Percentiles rank a stretch among this genome's conserved stretches.
These are phyloP conservation scores for Astreopora myriophthalma DNA, from an alignment of 64 coral and sea anemone genomes.

Conservation along the genomic window DNA sequence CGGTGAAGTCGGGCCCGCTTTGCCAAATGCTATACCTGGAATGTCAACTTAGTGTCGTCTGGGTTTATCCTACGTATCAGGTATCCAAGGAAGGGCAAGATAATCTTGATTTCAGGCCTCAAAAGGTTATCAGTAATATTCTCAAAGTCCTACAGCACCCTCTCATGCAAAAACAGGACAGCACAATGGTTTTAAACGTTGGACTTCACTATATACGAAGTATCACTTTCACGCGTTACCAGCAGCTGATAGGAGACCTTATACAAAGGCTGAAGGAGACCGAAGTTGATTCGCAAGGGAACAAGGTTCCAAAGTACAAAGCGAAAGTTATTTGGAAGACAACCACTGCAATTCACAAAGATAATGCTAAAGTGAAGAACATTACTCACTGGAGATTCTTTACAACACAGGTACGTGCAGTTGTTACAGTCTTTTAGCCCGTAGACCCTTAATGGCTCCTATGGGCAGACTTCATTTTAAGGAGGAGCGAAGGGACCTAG, in stretches of 20 bases:
- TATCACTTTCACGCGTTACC: slow-evolving; percentile 71
- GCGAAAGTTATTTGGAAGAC: slow-evolving; percentile 87
- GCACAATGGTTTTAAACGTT: slow-evolving; percentile 61
- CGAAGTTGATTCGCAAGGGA: neutral
- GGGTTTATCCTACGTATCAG: slow-evolving; percentile 1
- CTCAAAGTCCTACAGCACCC: neutral
- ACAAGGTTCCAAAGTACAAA: neutral
- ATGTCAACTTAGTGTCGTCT: slow-evolving; percentile 36
- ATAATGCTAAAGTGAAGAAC: slow-evolving; percentile 8
- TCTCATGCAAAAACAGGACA: slow-evolving; percentile 20
- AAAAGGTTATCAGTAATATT: slow-evolving; percentile 35
- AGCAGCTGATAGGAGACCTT: slow-evolving; percentile 59
- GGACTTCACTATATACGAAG: slow-evolving; percentile 47
- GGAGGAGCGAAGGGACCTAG: too few species aligned
- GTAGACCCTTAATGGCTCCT: too few species aligned
- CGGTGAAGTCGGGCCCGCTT: neutral
- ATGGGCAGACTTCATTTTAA: too few species aligned
- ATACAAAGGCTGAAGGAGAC: slow-evolving; percentile 40
- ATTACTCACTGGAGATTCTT: slow-evolving; percentile 68
- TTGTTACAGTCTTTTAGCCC: too few species aligned
- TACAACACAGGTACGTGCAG: slow-evolving; percentile 71
- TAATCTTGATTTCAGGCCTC: slow-evolving; percentile 59
- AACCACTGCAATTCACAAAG: slow-evolving; percentile 66
- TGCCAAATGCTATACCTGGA: slow-evolving; percentile 5
- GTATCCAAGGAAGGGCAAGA: neutral